Evolutionary conservation across 2,797 vertebrate species (phyloP).

Genomic region (Tangara arthus): DNA sequence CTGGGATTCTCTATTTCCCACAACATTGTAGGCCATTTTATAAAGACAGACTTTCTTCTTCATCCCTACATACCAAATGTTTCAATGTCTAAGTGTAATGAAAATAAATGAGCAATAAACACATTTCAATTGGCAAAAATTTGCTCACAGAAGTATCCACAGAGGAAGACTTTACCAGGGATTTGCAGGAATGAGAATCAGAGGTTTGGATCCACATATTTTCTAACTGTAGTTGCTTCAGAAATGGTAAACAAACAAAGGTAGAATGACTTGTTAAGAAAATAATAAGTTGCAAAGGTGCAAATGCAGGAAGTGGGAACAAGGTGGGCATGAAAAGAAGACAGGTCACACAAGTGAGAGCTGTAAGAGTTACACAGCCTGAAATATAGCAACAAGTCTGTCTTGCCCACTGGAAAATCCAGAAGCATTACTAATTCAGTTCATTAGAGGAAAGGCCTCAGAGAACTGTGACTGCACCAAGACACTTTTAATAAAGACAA

Average conservation of each 20-base stretch:
- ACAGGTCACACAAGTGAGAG: background rate
- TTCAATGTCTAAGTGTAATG: background rate
- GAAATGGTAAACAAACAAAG: background rate
- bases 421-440: background rate
- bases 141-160: background rate
- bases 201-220: background rate
- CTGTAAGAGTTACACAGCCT: background rate
- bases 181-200: background rate
- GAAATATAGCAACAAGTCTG: fast-evolving
- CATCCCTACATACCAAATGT: background rate
- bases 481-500: background rate
- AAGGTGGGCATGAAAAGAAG: background rate
- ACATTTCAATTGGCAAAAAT: background rate
- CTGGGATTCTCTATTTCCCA: background rate
- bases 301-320: background rate
- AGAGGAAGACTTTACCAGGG: background rate
- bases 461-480: background rate
- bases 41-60: background rate
- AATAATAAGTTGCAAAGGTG: background rate
- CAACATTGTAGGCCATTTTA: background rate
- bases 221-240: background rate
- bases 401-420: background rate
- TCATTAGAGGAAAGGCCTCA: background rate
- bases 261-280: background rate
- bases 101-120: background rate